A percentile compares a stretch with the other conserved stretches of the same genome.
Conservation (phyloP, 2,113 vertebrate genomes). For the Dipodomys ordii region DNA sequence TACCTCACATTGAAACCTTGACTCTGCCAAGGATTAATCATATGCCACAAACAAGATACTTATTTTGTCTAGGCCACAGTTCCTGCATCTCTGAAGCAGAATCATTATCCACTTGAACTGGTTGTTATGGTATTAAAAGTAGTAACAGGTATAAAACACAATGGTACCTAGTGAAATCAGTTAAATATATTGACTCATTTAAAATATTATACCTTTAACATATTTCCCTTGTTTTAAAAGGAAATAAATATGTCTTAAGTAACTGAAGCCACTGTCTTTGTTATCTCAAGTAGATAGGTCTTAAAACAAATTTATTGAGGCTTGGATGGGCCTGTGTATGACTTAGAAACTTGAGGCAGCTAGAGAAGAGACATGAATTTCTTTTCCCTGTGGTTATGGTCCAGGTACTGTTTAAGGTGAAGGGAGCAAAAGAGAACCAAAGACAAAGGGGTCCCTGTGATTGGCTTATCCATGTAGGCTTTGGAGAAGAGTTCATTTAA, state of each 20-base stretch:
- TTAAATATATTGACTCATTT: conserved; percentile 28
- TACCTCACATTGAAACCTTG: not conserved
- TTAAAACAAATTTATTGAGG: not conserved
- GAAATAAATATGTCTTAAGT: not conserved
- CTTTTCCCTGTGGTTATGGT: not conserved
- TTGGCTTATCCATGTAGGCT: not conserved
- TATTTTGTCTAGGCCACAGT: not conserved
- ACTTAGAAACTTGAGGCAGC: not conserved
- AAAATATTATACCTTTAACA: conserved; percentile 4
- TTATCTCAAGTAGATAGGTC: not conserved
- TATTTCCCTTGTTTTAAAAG: conserved; percentile 1
- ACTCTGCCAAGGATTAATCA: not conserved
- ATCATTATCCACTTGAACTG: not conserved
- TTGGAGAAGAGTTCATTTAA: not conserved
- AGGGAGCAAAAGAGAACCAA: not conserved
- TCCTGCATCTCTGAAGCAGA: conserved; percentile 11
- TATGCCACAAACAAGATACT: not conserved
- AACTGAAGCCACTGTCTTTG: not conserved
- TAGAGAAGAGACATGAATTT: not conserved
- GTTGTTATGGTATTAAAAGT: not conserved
- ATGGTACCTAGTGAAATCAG: not conserved
- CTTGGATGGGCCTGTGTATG: not conserved
- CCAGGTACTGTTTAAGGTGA: not conserved
- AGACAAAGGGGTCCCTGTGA: not conserved
- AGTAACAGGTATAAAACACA: not conserved